Conservation (phyloP, 2,797 vertebrate genomes). For the Podarcis lilfordi region DNA sequence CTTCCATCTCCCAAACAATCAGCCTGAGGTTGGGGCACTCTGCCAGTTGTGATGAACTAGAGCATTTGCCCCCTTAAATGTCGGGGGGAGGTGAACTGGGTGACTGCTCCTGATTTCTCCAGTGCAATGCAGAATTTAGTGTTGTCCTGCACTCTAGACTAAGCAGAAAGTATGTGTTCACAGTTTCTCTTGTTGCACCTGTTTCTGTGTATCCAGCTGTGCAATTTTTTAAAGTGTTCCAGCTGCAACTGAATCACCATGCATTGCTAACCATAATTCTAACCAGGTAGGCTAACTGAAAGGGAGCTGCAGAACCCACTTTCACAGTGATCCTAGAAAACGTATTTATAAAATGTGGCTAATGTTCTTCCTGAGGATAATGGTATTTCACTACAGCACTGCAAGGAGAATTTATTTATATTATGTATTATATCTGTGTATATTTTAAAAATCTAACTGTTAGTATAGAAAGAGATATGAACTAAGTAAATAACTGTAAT, state of each 20-base stretch:
- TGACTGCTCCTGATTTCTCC: neutral
- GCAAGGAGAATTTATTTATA: slow-evolving; percentile 52
- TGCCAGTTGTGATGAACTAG: neutral
- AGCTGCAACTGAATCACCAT: slow-evolving; percentile 15
- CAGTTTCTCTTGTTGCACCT: neutral
- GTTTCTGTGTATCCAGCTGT: neutral
- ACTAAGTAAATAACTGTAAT: slow-evolving; percentile 45
- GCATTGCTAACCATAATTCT: slow-evolving; percentile 29
- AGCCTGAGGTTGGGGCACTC: neutral
- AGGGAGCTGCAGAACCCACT: slow-evolving; percentile 28
- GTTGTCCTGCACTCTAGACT: neutral
- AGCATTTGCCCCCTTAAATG: neutral
- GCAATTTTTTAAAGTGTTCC: slow-evolving; percentile 18
- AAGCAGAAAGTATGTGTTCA: neutral
- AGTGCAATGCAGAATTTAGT: neutral
- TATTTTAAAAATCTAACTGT: slow-evolving; percentile 44
- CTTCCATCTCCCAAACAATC: neutral
- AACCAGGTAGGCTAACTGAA: slow-evolving; percentile 16
- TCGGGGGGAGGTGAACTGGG: neutral
- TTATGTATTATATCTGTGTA: slow-evolving; percentile 26
- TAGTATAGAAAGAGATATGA: slow-evolving; percentile 4
- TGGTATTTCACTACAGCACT: slow-evolving; percentile 32
- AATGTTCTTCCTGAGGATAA: slow-evolving; percentile 46
- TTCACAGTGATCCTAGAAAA: slow-evolving; percentile 2
- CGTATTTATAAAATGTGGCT: neutral